Percentiles rank a stretch among this genome's conserved stretches.
Evolutionary conservation across 2,888 invertebrate genomes (phyloP).

Genomic region (Yponomeuta cagnagella): DNA sequence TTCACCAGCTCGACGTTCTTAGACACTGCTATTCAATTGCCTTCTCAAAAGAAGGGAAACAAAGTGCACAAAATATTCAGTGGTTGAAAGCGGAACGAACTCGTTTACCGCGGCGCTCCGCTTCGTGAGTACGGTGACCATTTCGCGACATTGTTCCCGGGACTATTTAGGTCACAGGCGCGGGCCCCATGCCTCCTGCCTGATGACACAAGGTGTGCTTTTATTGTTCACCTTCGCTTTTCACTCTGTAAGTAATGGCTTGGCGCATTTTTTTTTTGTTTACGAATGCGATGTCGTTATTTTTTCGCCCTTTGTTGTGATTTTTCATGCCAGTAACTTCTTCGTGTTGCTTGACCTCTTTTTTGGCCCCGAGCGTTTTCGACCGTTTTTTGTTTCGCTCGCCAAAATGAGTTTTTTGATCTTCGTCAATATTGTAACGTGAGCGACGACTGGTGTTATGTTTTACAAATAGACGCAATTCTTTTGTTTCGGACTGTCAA

Average conservation of each 20-base stretch:
- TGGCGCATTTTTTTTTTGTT: constrained; percentile 7
- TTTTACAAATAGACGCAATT: background rate
- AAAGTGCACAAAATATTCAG: background rate
- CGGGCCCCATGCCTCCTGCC: constrained; percentile 29
- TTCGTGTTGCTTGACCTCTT: background rate
- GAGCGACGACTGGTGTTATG: background rate
- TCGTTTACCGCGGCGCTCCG: background rate
- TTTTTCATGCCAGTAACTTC: background rate
- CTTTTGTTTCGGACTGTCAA: background rate
- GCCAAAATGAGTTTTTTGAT: background rate
- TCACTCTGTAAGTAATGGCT: constrained; percentile 22
- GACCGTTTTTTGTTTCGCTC: too few species aligned
- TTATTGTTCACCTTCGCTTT: constrained; percentile 50
- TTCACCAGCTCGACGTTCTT: too few species aligned
- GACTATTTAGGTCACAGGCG: constrained; percentile 65
- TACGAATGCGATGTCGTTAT: background rate
- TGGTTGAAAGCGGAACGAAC: background rate
- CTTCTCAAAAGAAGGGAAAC: too few species aligned
- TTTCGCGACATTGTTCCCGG: constrained; percentile 49
- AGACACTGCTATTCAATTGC: too few species aligned
- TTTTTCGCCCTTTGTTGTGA: background rate
- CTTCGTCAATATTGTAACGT: background rate
- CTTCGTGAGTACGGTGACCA: constrained; percentile 36
- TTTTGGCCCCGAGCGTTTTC: background rate
- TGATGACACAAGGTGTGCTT: constrained; percentile 47